These are phyloP conservation scores for Lacanobia oleracea DNA, from an alignment of 2,888 invertebrate genomes.

Conservation along the genomic window DNA sequence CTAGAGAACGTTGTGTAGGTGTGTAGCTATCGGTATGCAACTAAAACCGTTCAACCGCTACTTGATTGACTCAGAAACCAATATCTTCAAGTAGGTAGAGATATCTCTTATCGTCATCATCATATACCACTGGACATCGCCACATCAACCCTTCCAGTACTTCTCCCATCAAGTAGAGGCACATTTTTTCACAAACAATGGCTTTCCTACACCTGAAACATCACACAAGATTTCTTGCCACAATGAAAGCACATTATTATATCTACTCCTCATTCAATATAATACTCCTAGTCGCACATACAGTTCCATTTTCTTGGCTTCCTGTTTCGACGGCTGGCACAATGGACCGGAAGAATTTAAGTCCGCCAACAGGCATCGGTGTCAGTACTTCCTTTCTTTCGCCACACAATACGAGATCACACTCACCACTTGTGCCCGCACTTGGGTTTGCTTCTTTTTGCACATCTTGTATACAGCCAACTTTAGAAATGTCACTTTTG, in stretches of 20 bases:
- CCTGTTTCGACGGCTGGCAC: slow-evolving; percentile 47
- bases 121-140: too few species aligned
- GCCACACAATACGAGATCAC: slow-evolving; percentile 66
- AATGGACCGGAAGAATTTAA: slow-evolving; percentile 66
- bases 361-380: slow-evolving; percentile 60
- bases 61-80: too few species aligned
- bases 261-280: slow-evolving; percentile 17
- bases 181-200: slow-evolving; percentile 17
- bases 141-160: too few species aligned
- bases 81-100: too few species aligned
- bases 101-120: too few species aligned
- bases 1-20: too few species aligned
- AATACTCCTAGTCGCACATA: slow-evolving; percentile 31
- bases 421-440: slow-evolving; percentile 61
- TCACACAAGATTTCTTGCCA: slow-evolving; percentile 20
- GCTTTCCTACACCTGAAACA: slow-evolving; percentile 1
- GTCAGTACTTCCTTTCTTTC: slow-evolving; percentile 62
- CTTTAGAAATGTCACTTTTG: neutral
- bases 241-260: slow-evolving; percentile 14
- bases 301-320: slow-evolving; percentile 47
- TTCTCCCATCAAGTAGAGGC: too few species aligned
- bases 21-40: too few species aligned
- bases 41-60: too few species aligned
- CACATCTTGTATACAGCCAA: slow-evolving; percentile 9
- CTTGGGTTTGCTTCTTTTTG: slow-evolving; percentile 51